Base-by-base conservation (phyloP, 2,888 invertebrate species). In the Hypsopygia costalis region DNA sequence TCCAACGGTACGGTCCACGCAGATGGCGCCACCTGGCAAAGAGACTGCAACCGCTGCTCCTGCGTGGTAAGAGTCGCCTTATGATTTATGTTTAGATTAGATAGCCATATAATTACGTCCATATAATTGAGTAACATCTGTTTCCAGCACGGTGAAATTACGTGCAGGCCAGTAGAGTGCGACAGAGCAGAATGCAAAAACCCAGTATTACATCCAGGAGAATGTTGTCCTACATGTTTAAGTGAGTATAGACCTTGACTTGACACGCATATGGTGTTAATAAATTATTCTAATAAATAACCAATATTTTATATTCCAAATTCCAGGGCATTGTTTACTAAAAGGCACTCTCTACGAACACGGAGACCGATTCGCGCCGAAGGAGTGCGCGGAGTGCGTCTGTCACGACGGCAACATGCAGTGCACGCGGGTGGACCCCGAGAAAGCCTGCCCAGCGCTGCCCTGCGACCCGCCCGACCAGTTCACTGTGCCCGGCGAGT, bases 141-240 rank as follows among this genome's bases (percentile, higher is more conserved):
- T 41, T 82, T 89, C 20, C 88, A 95, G 95, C 94, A 94, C 89
- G 96, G 97, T 36, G 93, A 94, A 66, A 93, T 96, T 54, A 92
- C 94, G 75, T 97, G 97, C 91, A 92, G 93, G 73, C 94, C 94
- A 67, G 92, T 94, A 49, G 93, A 94, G 76, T 97, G 97, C 90
- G 93, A 94, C 39, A 89, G 91, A 64, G 90, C 92, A 44, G 91
- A 91, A 57, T 97, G 97, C 89, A 94, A 94, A 81, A 92, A 95
- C 80, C 96, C 97, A 58, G 93, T 94, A 47, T 85, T 92, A 66
- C 91, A 92, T 62, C 92, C 92, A 51, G 95, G 94, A 53, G 93
- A 95, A 74, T 97, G 96, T 82, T 97, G 97, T 81, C 94, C 95
- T 46, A 92, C 92, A 63, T 97, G 97, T 89, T 91, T 95, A 69